Conservation (phyloP, 2,797 vertebrate genomes). For the Danio choprae region DNA sequence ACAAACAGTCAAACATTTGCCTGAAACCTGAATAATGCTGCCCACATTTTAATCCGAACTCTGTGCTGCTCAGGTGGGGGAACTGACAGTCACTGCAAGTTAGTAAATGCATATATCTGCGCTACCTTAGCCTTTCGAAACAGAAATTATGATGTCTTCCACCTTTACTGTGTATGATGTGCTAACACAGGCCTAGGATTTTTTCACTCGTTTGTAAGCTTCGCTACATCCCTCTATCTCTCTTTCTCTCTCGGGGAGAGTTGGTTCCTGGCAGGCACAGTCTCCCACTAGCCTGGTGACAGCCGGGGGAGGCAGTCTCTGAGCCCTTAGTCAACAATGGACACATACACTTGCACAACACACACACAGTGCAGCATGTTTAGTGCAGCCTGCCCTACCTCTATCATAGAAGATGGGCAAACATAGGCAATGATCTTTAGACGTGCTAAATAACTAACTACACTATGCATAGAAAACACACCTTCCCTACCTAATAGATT, state of each 20-base stretch:
- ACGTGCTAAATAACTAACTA: constrained; percentile 44
- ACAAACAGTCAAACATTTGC: constrained; percentile 71
- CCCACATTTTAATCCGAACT: constrained; percentile 61
- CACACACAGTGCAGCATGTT: constrained; percentile 45
- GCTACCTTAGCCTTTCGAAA: constrained; percentile 5
- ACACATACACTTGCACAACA: constrained; percentile 57
- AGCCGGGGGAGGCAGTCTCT: constrained; percentile 63
- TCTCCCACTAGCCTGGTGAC: constrained; percentile 64
- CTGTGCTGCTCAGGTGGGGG: constrained; percentile 27
- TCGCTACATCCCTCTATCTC: constrained; percentile 19
- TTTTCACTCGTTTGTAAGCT: constrained; percentile 40
- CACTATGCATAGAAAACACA: constrained; percentile 30
- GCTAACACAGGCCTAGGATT: constrained; percentile 36
- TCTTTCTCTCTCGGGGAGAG: constrained; percentile 61
- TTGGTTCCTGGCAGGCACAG: constrained; percentile 65
- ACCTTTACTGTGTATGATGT: constrained; percentile 20
- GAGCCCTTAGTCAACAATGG: constrained; percentile 68
- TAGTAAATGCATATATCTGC: constrained; percentile 35
- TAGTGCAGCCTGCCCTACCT: constrained; percentile 48
- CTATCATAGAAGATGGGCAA: constrained; percentile 40
- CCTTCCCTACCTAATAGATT: constrained; percentile 43
- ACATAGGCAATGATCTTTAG: constrained; percentile 50
- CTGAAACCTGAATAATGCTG: constrained; percentile 64
- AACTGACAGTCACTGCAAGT: constrained; percentile 51
- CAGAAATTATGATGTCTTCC: constrained; percentile 36